Conservation (phyloP, 2,797 vertebrate species). For the Tokudaia tokunoshimensis region DNA sequence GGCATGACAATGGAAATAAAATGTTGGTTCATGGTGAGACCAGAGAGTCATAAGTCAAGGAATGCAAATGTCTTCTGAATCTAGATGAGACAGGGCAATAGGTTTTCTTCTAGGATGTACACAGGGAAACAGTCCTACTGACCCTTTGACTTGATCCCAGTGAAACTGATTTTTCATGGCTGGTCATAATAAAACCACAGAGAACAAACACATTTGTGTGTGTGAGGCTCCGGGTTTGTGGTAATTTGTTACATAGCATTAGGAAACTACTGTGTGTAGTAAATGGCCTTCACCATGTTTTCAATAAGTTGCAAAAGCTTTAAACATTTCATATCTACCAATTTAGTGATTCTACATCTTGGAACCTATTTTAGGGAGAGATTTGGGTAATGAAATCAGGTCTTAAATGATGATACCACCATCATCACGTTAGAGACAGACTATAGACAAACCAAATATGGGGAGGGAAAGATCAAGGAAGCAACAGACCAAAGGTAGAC, state of each 20-base stretch:
- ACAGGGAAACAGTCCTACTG: background rate
- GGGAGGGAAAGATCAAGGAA: background rate
- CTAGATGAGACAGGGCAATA: background rate
- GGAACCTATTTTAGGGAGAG: slow-evolving; percentile 41
- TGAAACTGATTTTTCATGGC: slow-evolving; percentile 6
- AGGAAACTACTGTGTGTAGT: background rate
- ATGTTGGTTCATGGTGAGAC: background rate
- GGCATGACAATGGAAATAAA: background rate
- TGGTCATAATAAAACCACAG: background rate
- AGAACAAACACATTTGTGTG: background rate
- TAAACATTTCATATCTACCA: slow-evolving; percentile 13
- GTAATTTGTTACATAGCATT: background rate
- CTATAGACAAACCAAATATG: slow-evolving; percentile 30
- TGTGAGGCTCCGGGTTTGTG: background rate
- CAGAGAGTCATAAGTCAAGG: background rate
- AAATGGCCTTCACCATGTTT: background rate
- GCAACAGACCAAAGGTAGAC: background rate
- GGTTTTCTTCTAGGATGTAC: background rate
- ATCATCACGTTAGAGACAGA: background rate
- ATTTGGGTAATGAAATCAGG: slow-evolving; percentile 33
- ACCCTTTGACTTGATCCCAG: background rate
- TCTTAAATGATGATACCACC: slow-evolving; percentile 29
- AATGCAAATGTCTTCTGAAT: background rate
- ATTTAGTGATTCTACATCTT: slow-evolving; percentile 39
- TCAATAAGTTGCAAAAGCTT: background rate